Evolutionary conservation across 2,888 invertebrate genomes (phyloP).

Genomic region (Psylliodes chrysocephalus): DNA sequence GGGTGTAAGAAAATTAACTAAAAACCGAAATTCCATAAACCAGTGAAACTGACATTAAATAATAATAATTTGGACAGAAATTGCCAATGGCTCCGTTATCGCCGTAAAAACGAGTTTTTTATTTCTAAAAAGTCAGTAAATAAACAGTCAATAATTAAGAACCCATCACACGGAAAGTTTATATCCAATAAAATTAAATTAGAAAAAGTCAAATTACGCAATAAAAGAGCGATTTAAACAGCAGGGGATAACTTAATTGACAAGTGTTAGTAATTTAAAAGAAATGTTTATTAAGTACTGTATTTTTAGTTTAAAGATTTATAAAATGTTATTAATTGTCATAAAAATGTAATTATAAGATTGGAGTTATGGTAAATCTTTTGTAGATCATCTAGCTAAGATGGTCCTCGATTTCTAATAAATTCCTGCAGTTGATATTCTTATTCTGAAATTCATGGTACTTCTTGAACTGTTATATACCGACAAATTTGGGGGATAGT

Average conservation of each 20-base stretch:
- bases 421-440: too few species aligned
- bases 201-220: constrained; percentile 22
- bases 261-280: not conserved
- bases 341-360: too few species aligned
- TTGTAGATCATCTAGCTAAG: too few species aligned
- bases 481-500: too few species aligned
- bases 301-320: not conserved
- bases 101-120: constrained; percentile 18
- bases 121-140: constrained; percentile 9
- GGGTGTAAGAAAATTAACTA: not conserved
- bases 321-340: not conserved
- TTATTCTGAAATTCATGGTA: too few species aligned
- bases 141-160: constrained; percentile 27
- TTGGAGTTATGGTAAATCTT: too few species aligned
- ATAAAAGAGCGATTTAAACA: constrained; percentile 22
- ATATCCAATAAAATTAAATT: constrained; percentile 30
- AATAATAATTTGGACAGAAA: constrained; percentile 14
- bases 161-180: constrained; percentile 10
- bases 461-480: too few species aligned
- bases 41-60: not conserved
- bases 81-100: constrained; percentile 12
- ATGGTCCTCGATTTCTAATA: too few species aligned
- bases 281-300: not conserved
- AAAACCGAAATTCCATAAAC: not conserved
- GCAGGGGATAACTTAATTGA: constrained; percentile 19